Conservation (phyloP, 2,888 invertebrate species). For the Hypolimnas misippus region DNA sequence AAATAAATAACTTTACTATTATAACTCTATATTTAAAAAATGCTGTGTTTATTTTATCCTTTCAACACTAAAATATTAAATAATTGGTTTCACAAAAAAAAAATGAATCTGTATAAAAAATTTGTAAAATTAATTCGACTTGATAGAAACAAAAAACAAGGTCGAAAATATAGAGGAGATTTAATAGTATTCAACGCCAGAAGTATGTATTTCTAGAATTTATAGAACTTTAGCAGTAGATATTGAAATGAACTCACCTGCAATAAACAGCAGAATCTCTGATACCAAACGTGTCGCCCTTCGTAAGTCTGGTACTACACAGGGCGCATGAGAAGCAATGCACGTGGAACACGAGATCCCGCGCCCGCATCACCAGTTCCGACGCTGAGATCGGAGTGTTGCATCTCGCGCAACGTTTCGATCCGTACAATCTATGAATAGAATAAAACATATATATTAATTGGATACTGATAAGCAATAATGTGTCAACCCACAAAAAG, state of each 20-base stretch:
- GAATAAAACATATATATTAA: slow-evolving; percentile 1
- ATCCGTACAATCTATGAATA: slow-evolving; percentile 91
- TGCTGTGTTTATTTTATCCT: too few relatives aligned
- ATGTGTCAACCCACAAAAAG: too few relatives aligned
- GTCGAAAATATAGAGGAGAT: too few relatives aligned
- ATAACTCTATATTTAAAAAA: not conserved
- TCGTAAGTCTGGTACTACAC: slow-evolving; percentile 93
- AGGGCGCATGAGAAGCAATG: slow-evolving; percentile 97
- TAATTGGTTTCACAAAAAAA: too few relatives aligned
- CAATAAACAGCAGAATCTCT: slow-evolving; percentile 94
- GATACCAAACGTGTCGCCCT: slow-evolving; percentile 98
- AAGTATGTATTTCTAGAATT: too few relatives aligned
- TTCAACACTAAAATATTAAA: too few relatives aligned
- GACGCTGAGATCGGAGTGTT: slow-evolving; percentile 94
- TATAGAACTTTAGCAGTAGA: not conserved
- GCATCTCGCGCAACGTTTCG: slow-evolving; percentile 95
- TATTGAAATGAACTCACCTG: slow-evolving; percentile 79
- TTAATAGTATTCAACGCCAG: too few relatives aligned
- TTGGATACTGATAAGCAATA: too few relatives aligned
- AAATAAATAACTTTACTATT: not conserved
- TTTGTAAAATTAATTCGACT: not conserved
- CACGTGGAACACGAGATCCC: slow-evolving; percentile 96
- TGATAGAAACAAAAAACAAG: too few relatives aligned
- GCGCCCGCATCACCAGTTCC: slow-evolving; percentile 97
- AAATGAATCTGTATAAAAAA: not conserved